Base-by-base conservation (phyloP, 2,888 invertebrate species). In the Thecocarcelia acutangulata region DNA sequence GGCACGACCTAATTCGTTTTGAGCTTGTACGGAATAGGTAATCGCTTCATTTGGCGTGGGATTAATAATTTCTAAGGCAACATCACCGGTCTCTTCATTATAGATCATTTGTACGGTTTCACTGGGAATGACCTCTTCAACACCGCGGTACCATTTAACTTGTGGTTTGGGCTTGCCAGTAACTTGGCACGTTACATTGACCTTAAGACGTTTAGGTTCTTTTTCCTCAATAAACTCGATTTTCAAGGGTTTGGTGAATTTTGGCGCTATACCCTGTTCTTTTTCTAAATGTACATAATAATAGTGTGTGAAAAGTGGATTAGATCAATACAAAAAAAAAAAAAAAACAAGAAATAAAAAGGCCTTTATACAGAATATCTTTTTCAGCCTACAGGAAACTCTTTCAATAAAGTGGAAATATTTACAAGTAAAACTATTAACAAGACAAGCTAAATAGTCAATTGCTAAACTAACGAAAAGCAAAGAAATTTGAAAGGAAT, bases 1-100 rank as follows among this genome's bases (percentile, higher is more conserved):
- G 2, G 95, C 95, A 80, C 93, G 92, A 6, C 96, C 96, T 86
- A 93, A 94, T 87, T 93, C 92, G 89, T 96, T 96, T 76, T 93
- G 92, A 6, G 95, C 96, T 87, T 93, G 92, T 54, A 96, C 94
- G 48, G 93, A 93, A 88, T 94, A 96, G 72, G 94, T 92, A 0
- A 93, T 93, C 85, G 94, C 94, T 87, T 95, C 95, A 84, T 94
- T 93, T 2, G 93, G 90, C 2, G 92, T 92, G 40, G 94, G 93
- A 87, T 94, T 93, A 11, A 93, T 88, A 59, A 96, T 92, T 80
- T 93, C 93, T 63, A 96, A 88, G 21, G 92, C 93, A 8, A 94
- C 93, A 83, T 93, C 91, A 15, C 95, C 94, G 5, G 93, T 94
- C 87, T 93, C 91, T 56, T 93, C 92, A 83, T 93, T 92, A 83